Conservation (phyloP, 2,113 vertebrate species). For the Puffinus mauretanicus region DNA sequence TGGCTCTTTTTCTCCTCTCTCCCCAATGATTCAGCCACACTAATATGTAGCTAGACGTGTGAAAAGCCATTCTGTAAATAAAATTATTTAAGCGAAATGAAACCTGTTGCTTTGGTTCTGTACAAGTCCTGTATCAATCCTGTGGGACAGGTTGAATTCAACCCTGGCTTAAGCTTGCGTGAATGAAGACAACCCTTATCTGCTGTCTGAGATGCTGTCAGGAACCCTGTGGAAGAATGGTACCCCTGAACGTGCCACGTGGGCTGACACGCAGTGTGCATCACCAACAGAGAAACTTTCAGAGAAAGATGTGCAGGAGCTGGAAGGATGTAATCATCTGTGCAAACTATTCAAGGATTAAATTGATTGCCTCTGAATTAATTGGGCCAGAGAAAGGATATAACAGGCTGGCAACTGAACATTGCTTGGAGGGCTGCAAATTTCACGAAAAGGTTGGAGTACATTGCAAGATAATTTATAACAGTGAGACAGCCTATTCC, state of each 20-base stretch:
- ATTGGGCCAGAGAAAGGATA: not conserved
- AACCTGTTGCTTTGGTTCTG: not conserved
- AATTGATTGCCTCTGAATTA: not conserved
- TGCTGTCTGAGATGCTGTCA: not conserved
- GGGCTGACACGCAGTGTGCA: not conserved
- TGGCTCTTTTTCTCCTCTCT: not conserved
- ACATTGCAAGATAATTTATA: not conserved
- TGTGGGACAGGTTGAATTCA: not conserved
- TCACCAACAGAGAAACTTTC: not conserved
- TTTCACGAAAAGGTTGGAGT: not conserved
- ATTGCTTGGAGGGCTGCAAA: not conserved
- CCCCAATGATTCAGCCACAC: not conserved
- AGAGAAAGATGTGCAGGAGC: not conserved
- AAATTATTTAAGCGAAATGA: not conserved
- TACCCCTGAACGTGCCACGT: not conserved
- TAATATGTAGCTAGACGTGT: not conserved
- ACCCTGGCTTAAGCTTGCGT: not conserved
- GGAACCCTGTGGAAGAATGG: not conserved
- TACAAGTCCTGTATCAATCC: not conserved
- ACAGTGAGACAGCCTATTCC: not conserved
- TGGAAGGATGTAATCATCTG: not conserved
- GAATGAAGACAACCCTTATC: not conserved
- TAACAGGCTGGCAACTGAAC: not conserved
- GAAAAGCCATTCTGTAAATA: not conserved
- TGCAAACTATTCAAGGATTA: not conserved